Conservation (phyloP, 2,113 vertebrate genomes). For the Thryonomys swinderianus region DNA sequence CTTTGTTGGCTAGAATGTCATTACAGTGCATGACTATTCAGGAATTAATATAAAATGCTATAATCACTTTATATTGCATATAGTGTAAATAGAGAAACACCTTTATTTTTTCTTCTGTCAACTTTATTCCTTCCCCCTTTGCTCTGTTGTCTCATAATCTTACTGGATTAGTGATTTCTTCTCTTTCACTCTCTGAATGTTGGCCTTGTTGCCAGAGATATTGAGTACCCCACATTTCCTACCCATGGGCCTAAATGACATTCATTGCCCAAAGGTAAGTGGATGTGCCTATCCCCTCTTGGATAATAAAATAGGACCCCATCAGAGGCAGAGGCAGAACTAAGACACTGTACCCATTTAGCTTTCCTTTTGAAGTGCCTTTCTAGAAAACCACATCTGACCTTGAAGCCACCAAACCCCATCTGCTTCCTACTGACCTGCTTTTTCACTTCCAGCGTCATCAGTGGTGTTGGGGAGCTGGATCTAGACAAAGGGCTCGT, state of each 20-base stretch:
- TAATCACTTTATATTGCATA: background rate
- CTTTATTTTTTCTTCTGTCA: background rate
- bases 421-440: constrained; percentile 35
- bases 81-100: background rate
- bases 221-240: background rate
- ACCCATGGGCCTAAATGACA: background rate
- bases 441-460: constrained; percentile 87
- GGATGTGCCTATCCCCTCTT: background rate
- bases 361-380: constrained; percentile 33
- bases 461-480: constrained; percentile 95
- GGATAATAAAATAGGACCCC: background rate
- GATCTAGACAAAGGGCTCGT: constrained; percentile 87
- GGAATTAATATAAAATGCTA: background rate
- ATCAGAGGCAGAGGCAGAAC: background rate
- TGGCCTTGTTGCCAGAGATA: background rate
- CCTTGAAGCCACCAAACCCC: constrained; percentile 31
- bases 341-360: background rate
- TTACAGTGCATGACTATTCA: background rate
- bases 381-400: constrained; percentile 33
- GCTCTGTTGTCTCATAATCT: background rate
- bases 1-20: background rate
- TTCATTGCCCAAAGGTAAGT: background rate
- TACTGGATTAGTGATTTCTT: background rate
- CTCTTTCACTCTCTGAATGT: background rate
- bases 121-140: background rate